Evolutionary conservation across 1,140 invertebrate genomes (phyloP).

Genomic region (Aleiodes sp.): DNA sequence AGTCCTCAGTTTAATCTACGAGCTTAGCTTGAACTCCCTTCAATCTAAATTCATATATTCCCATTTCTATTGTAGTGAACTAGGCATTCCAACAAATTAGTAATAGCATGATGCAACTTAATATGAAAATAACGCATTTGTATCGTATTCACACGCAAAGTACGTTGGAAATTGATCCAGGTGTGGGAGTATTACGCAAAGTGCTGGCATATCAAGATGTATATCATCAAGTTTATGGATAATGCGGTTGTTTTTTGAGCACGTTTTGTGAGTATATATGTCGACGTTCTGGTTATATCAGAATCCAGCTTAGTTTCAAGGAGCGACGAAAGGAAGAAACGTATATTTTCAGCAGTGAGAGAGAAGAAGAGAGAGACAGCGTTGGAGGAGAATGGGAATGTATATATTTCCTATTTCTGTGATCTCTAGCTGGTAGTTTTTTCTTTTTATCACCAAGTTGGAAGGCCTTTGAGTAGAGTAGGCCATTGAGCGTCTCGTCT

Average conservation of each 20-base stretch:
- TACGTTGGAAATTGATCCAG: conserved; percentile 5
- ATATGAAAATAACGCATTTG: background rate
- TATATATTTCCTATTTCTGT: background rate
- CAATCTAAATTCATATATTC: no score
- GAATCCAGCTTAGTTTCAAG: conserved; percentile 14
- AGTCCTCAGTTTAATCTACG: no score
- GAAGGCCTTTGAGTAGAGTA: background rate
- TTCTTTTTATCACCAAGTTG: background rate
- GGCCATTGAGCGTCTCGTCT: background rate
- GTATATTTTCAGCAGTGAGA: background rate
- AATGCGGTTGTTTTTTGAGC: conserved; percentile 1
- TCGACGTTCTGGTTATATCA: conserved; percentile 10
- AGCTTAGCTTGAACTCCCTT: no score
- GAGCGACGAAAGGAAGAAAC: conserved; percentile 13
- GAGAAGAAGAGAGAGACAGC: conserved; percentile 27
- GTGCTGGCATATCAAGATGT: conserved; percentile 25
- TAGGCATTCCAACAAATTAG: background rate
- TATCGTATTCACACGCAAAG: background rate
- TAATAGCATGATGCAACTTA: background rate
- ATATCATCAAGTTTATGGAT: conserved; percentile 21
- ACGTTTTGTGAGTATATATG: conserved; percentile 10
- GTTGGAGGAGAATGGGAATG: conserved; percentile 12
- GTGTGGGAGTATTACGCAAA: conserved; percentile 22
- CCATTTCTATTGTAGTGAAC: no score
- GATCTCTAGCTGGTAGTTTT: background rate